Evolutionary conservation across 2,113 vertebrate genomes (phyloP), one percentile per base, ranked within the genome.

Genomic region (Lepisosteus oculatus): DNA sequence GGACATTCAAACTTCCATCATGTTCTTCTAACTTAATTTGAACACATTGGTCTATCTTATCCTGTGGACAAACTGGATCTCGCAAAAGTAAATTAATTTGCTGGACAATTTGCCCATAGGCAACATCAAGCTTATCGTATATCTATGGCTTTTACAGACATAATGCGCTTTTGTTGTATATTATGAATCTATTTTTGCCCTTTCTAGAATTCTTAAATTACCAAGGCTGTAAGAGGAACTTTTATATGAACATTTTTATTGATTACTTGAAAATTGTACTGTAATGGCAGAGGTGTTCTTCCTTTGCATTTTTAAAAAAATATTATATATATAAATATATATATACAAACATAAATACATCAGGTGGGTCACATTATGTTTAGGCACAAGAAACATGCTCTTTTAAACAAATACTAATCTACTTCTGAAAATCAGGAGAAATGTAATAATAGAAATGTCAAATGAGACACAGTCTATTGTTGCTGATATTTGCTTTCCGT

Each of bases 371-470:
- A 29, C 29, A 29, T 29, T 29, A 29, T 29, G 29, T 29, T 29
- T 29, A 29, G 29, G 29, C 29, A 29, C 47, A 1, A 6, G 47
- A 9, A 6, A 6, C 47, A 51, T 51, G 47, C 56, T 29, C 12
- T 64, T 72, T 75, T 67, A 67, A 74, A 71, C 69, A 78, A 74
- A 74, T 69, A 75, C 71, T 63, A 76, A 81, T 62, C 69, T 73
- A 68, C 51, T 67, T 71, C 44, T 70, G 61, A 54, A 72, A 66
- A 79, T 74, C 72, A 72, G 57, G 65, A 62, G 68, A 62, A 57
- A 67, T 62, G 70, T 44, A 74, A 79, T 80, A 75, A 80, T 75
- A 78, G 66, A 78, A 80, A 80, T 80, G 76, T 80, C 72, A 77
- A 62, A 74, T 64, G 72, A 74, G 75, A 77, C 65, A 61, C 75